Evolutionary conservation across 2,797 vertebrate species (phyloP).

Genomic region (Prionace glauca): DNA sequence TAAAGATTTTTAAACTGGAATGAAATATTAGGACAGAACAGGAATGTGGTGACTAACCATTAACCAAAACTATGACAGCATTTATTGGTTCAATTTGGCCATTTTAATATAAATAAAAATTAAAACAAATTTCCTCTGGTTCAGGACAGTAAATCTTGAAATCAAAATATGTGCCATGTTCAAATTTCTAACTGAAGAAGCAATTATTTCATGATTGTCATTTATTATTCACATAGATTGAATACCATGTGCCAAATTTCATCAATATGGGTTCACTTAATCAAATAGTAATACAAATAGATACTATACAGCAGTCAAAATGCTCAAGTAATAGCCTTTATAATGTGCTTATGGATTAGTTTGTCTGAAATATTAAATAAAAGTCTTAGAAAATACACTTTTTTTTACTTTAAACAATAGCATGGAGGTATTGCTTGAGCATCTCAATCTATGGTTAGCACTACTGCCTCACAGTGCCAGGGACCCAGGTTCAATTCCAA

Average conservation of each 20-base stretch:
- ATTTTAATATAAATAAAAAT: background rate
- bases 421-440: background rate
- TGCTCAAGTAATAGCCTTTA: constrained; percentile 53
- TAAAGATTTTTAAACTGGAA: background rate
- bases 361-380: background rate
- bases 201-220: constrained; percentile 66
- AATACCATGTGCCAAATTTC: constrained; percentile 68
- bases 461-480: too few relatives aligned
- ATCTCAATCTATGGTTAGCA: background rate
- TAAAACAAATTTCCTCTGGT: background rate
- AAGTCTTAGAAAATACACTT: background rate
- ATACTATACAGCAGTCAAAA: constrained; percentile 63
- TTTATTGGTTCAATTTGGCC: background rate
- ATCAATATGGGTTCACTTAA: constrained; percentile 68
- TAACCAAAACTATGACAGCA: background rate
- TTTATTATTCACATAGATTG: constrained; percentile 62
- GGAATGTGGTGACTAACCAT: background rate
- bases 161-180: constrained; percentile 43
- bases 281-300: constrained; percentile 67
- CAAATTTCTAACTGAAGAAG: constrained; percentile 62
- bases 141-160: background rate
- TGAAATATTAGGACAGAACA: background rate
- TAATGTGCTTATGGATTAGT: constrained; percentile 51
- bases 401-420: background rate
- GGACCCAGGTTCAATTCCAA: too few relatives aligned